Base-by-base conservation (phyloP, 2,113 vertebrate genomes). In the Rhinolophus sinicus region DNA sequence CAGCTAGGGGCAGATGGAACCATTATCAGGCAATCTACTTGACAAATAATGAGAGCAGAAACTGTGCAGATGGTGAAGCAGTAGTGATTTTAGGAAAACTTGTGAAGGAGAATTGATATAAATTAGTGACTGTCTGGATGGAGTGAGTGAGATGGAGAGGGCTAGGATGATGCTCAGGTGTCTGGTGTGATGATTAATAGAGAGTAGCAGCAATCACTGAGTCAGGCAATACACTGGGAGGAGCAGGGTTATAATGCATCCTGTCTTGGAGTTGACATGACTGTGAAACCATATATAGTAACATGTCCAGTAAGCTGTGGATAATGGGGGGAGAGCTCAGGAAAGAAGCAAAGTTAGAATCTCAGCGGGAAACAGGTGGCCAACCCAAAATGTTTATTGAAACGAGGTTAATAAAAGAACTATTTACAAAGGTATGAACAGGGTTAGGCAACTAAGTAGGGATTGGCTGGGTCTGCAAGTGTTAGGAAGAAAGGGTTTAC, bases 41-140 rank as follows among this genome's bases (percentile, higher is more conserved):
- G 87, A 89, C 67, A 93, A 76, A 84, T 60, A 96, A 65, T 72
- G 83, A 93, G 50, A 82, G 19, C 3, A 13, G 73, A 40, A 87
- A 78, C 35, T 52, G 3, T 76, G 56, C 28, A 89, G 62, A 75
- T 87, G 40, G 54, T 58, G 35, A 88, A 62, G 47, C 88, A 35
- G 12, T 35, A 52, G 22, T 56, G 58, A 95, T 52, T 83, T 78
- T 13, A 58, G 50, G 33, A 90, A 72, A 58, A 50, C 16, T 35
- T 76, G 12, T 56, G 35, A 88, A 81, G 52, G 62, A 56, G 30
- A 80, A 88, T 28, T 75, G 52, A 80, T 75, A 38, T 58, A 76
- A 80, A 70, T 87, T 52, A 87, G 50, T 28, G 21, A 54, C 12
- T 64, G 16, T 10, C 5, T 70, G 40, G 19, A 5, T 30, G 54